A percentile compares a stretch with the other conserved stretches of the same genome.
These are phyloP conservation scores for Rhea americana DNA, from an alignment of 2,113 vertebrate species.

Conservation along the genomic window DNA sequence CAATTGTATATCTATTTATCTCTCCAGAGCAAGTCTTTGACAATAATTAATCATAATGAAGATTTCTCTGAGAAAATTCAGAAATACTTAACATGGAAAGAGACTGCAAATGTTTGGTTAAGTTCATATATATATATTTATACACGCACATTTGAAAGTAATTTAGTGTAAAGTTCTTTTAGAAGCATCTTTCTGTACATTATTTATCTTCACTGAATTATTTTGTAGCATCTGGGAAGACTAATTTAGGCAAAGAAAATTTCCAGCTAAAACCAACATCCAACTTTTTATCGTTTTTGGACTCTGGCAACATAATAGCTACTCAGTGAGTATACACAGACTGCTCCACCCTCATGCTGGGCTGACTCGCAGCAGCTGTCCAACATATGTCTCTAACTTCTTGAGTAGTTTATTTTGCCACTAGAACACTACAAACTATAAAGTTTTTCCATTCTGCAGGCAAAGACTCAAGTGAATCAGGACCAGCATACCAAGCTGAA, in stretches of 20 bases:
- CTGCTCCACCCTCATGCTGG: background rate
- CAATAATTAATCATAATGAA: slow-evolving; percentile 52
- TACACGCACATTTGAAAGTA: background rate
- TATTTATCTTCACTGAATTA: slow-evolving; percentile 39
- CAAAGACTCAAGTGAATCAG: background rate
- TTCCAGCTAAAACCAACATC: slow-evolving; percentile 35
- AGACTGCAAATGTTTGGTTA: background rate
- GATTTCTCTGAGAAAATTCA: background rate
- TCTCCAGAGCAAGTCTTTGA: slow-evolving; percentile 1
- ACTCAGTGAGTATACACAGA: background rate
- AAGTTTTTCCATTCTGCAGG: background rate
- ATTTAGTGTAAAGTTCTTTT: slow-evolving; percentile 3
- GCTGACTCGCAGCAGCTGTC: slow-evolving; percentile 30
- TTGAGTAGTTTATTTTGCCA: slow-evolving; percentile 12
- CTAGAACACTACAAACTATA: background rate
- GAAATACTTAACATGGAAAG: background rate
- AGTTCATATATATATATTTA: background rate
- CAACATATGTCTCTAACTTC: background rate
- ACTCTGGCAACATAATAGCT: background rate
- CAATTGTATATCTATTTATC: slow-evolving; percentile 15
- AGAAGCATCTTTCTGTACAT: slow-evolving; percentile 5
- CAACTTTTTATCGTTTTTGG: background rate
- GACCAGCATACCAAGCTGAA: background rate
- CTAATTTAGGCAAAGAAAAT: slow-evolving; percentile 32
- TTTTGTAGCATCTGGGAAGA: slow-evolving; percentile 34